Percentiles rank a stretch among this genome's conserved stretches.
Conservation (phyloP, 1,140 invertebrate genomes). For the Globodera ellingtonae region DNA sequence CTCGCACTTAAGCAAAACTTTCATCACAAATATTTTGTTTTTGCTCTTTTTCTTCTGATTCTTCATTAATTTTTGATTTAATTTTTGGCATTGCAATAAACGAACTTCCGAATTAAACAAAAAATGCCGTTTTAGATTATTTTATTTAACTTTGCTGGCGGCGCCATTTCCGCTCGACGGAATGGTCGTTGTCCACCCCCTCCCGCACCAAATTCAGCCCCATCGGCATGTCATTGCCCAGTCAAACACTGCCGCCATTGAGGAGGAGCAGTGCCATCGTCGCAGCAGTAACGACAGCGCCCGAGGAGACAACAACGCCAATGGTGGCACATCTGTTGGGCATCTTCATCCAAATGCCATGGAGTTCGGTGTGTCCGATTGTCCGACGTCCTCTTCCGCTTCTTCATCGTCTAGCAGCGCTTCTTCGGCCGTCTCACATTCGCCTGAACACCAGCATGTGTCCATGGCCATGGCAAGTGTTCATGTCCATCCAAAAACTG, state of each 20-base stretch:
- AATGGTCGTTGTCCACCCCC: constrained; percentile 6
- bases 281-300: not conserved
- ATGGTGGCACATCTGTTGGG: not conserved
- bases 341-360: not conserved
- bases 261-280: not conserved
- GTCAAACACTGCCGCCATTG: not conserved
- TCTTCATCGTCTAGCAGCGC: not conserved
- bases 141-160: not conserved
- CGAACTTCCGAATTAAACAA: too few relatives aligned
- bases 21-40: not conserved
- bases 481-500: not conserved
- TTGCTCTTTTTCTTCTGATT: constrained; percentile 11
- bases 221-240: not conserved
- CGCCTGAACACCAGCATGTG: not conserved
- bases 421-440: not conserved
- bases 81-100: too few relatives aligned
- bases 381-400: not conserved
- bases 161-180: not conserved
- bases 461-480: not conserved
- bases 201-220: not conserved
- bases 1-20: too few relatives aligned
- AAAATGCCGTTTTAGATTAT: not conserved
- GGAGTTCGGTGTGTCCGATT: not conserved
- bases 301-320: not conserved
- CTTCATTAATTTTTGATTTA: constrained; percentile 1